Percentiles rank a stretch among this genome's conserved stretches.
These are phyloP conservation scores for Meteorus sp. DNA, from an alignment of 1,140 invertebrate genomes.

Conservation along the genomic window DNA sequence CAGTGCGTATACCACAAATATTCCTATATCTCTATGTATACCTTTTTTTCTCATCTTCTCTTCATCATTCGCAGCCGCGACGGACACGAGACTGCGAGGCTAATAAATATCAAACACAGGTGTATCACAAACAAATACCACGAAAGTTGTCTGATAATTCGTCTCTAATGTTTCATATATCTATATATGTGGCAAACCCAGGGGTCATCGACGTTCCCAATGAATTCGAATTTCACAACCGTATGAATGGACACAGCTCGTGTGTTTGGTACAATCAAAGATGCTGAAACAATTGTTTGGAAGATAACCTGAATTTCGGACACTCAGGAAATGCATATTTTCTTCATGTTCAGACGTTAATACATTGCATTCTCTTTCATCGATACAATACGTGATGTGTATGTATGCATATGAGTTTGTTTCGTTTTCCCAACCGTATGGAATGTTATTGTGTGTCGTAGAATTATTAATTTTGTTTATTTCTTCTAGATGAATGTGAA, in stretches of 20 bases:
- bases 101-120: too few relatives aligned
- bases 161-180: neutral
- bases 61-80: neutral
- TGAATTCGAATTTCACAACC: neutral
- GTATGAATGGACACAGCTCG: slow-evolving; percentile 27
- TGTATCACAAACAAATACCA: too few relatives aligned
- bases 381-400: too few relatives aligned
- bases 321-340: slow-evolving; percentile 2
- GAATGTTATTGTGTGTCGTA: too few relatives aligned
- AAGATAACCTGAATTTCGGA: slow-evolving; percentile 38
- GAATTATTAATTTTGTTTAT: too few relatives aligned
- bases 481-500: too few relatives aligned
- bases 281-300: slow-evolving; percentile 44
- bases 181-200: neutral
- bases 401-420: too few relatives aligned
- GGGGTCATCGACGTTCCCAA: neutral
- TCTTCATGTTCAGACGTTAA: neutral
- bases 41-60: neutral
- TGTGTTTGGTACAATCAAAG: slow-evolving; percentile 35
- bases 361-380: too few relatives aligned
- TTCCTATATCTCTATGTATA: too few relatives aligned
- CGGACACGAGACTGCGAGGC: neutral
- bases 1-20: slow-evolving; percentile 26
- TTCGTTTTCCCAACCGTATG: too few relatives aligned
- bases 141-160: neutral